Evolutionary conservation across 2,113 vertebrate genomes (phyloP), one percentile per base, ranked within the genome.

Genomic region (Xenopus laevis): DNA sequence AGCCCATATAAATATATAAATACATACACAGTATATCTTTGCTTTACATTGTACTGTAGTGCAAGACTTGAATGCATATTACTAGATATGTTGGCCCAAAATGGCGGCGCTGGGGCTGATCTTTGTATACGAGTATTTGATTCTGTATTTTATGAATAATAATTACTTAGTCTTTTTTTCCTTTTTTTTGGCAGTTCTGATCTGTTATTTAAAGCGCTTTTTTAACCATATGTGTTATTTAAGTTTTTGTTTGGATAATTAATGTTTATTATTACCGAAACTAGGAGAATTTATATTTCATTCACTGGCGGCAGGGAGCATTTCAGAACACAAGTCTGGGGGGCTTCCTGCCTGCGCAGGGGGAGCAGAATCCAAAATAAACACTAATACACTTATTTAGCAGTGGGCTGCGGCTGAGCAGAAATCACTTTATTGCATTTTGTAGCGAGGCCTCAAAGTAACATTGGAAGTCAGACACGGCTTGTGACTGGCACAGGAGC

Each of bases 191-290:
- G 47, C 73, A 65, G 80, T 86, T 87, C 79, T 55, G 67, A 79
- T 79, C 6, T 83, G 80, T 81, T 80, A 83, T 84, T 85, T 84
- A 84, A 86, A 78, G 77, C 53, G 4, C 83, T 83, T 85, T 89
- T 84, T 82, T 85, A 80, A n/a, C 83, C 69, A 53, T 74, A 79
- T 81, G 80, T 85, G 85, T 87, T 89, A 84, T 79, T 87, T 81
- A 80, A 85, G 77, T 81, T 81, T 79, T 72, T 50, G 30, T 66
- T 83, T 82, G 78, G 78, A 78, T 40, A 79, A 79, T 79, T 84
- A 80, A 72, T 82, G 74, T 81, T 87, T 75, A 81, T 82, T 87
- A 78, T 55, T 13, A 84, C 79, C 79, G 82, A 27, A 77, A 81
- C 71, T 86, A 83, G 82, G 81, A 79, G 81, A 82, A 76, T 78